Base-by-base conservation (phyloP, 92 coral and sea anemone species). In the Desmophyllum pertusum region DNA sequence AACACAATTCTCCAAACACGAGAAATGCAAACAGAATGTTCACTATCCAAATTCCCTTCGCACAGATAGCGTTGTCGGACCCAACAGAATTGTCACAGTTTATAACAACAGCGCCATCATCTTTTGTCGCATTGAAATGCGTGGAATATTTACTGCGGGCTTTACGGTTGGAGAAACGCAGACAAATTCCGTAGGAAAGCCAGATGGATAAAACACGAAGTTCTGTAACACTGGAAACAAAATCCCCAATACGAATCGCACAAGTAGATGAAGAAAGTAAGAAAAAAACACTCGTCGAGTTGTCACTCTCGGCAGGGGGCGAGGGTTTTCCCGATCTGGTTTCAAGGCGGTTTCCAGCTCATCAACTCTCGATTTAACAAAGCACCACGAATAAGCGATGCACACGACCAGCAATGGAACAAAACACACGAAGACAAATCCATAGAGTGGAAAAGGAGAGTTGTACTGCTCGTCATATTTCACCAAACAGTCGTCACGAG, bases 11-110 rank as follows among this genome's bases (percentile, higher is more conserved):
- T 59, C 33, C 78, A 9, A 63, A 73, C 31, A 86, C 80, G 0
- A 86, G 77, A 31, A 31, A 19, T 63, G 67, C 81, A 37, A n/a
- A 40, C 3, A 76, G 23, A 23, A 68, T 53, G 50, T 88, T 84
- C 4, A 75, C 70, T 29, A 39, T 48, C 27, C 45, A 81, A 36
- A 69, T 75, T 46, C 46, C 27, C 41, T 33, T 81, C 31, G 77
- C 76, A 7, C 66, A 73, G 31, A 46, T 25, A 17, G 74, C 55
- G 39, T n/a, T 69, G 70, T 43, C 84, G 82, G 85, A 42, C 5
- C 69, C 92, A 29, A 89, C 69, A 38, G 89, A 45, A 72, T 84
- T 89, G 73, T 42, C 48, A 59, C 92, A 89, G 63, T 89, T 35
- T n/a, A n/a, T n/a, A 21, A 74, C 30, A 31, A 6, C 61, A 0